Conservation (phyloP, 2,113 vertebrate genomes). For the Axis porcinus region DNA sequence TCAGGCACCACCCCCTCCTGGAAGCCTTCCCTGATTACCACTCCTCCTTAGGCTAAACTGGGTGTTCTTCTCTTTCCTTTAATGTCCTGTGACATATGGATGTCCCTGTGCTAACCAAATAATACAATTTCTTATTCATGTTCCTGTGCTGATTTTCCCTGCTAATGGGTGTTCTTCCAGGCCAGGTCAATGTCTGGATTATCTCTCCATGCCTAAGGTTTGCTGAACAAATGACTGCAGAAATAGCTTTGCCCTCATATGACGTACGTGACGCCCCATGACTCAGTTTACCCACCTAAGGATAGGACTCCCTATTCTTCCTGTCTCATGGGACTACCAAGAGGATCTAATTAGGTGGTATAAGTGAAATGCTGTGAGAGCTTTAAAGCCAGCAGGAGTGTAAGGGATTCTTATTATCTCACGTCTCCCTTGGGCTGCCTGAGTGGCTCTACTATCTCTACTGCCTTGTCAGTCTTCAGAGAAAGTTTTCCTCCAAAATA, state of each 20-base stretch:
- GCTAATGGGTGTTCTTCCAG: background rate
- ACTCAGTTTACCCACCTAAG: background rate
- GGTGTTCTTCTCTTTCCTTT: background rate
- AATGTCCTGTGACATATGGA: background rate
- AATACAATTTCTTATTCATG: background rate
- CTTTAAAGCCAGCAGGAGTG: background rate
- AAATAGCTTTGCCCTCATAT: background rate
- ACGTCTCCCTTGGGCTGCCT: background rate
- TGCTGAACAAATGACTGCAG: background rate
- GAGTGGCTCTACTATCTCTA: background rate
- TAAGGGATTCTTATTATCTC: background rate
- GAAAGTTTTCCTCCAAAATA: conserved; percentile 34
- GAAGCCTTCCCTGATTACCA: background rate
- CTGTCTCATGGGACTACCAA: background rate
- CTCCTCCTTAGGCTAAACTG: background rate
- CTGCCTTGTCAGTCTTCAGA: background rate
- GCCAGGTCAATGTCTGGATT: background rate
- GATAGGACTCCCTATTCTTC: background rate
- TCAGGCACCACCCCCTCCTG: background rate
- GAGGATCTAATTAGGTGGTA: background rate
- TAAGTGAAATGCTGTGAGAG: background rate
- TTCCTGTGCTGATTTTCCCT: background rate
- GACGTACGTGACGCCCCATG: background rate
- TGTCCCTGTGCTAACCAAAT: too few relatives aligned
- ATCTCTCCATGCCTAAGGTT: background rate